Evolutionary conservation across 2,888 invertebrate genomes (phyloP).

Genomic region (Caenorhabditis sulstoni): DNA sequence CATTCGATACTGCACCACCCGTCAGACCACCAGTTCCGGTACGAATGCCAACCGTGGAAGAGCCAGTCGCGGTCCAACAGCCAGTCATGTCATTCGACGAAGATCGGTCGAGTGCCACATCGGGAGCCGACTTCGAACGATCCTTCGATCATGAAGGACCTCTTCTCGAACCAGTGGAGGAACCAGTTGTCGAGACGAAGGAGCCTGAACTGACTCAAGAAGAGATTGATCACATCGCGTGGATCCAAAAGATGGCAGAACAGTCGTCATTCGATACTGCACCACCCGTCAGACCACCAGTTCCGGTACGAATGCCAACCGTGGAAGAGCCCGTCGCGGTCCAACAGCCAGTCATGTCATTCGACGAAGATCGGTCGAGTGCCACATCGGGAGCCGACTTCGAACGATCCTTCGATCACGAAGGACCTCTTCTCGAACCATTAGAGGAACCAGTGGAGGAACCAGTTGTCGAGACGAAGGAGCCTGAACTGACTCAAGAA

Average conservation of each 20-base stretch:
- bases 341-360: background rate
- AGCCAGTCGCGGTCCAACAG: background rate
- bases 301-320: slow-evolving; percentile 4
- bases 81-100: background rate
- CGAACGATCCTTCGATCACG: slow-evolving; percentile 40
- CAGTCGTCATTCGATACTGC: slow-evolving; percentile 25
- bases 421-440: background rate
- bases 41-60: slow-evolving; percentile 13
- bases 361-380: slow-evolving; percentile 14
- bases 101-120: slow-evolving; percentile 21
- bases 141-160: slow-evolving; percentile 14
- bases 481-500: slow-evolving; percentile 53
- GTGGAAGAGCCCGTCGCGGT: slow-evolving; percentile 3
- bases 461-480: background rate
- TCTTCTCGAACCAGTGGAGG: no score
- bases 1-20: slow-evolving; percentile 27
- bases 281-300: background rate
- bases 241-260: slow-evolving; percentile 43
- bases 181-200: background rate
- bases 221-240: slow-evolving; percentile 50
- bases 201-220: slow-evolving; percentile 37
- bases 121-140: slow-evolving; percentile 25
- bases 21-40: slow-evolving; percentile 8
- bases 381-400: slow-evolving; percentile 53
- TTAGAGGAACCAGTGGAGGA: no score